Evolutionary conservation across 53 echinoderm and acorn worm genomes (phyloP).

Genomic region (Mesocentrotus franciscanus): DNA sequence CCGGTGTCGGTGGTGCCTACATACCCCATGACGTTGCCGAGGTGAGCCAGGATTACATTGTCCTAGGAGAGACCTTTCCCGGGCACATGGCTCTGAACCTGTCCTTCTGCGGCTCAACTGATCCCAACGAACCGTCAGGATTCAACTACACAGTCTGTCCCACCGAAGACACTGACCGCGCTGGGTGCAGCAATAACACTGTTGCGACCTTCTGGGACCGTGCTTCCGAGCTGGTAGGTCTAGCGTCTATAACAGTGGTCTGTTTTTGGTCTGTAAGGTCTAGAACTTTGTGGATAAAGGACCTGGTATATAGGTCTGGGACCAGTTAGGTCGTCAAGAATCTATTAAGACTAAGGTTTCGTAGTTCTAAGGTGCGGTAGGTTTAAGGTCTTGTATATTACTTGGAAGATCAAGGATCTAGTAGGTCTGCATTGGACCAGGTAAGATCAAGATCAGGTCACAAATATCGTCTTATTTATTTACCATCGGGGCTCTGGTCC

Average conservation of each 20-base stretch:
- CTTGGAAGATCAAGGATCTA: too few relatives aligned
- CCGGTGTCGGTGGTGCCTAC: constrained; percentile 26
- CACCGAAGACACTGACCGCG: not conserved
- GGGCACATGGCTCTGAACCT: constrained; percentile 53
- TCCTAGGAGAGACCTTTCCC: constrained; percentile 44
- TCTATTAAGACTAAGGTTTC: too few relatives aligned
- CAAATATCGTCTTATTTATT: too few relatives aligned
- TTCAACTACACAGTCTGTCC: constrained; percentile 60
- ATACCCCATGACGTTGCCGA: constrained; percentile 51
- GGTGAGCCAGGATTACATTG: constrained; percentile 28
- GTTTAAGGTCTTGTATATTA: too few relatives aligned
- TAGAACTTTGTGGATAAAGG: too few relatives aligned
- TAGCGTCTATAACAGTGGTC: not conserved
- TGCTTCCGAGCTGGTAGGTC: constrained; percentile 34
- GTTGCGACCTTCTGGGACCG: constrained; percentile 44
- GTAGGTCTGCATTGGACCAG: too few relatives aligned
- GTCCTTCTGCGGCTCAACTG: constrained; percentile 47
- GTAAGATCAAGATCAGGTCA: too few relatives aligned
- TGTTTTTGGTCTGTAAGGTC: too few relatives aligned
- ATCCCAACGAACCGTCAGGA: constrained; percentile 18
- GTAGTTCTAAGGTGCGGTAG: too few relatives aligned
- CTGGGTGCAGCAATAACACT: constrained; percentile 49
- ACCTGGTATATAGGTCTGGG: too few relatives aligned
- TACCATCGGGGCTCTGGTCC: too few relatives aligned
- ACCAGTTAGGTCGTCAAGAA: too few relatives aligned